Evolutionary conservation across 2,888 invertebrate species (phyloP), one percentile per base, ranked within the genome.

Genomic region (Hesperia comma): DNA sequence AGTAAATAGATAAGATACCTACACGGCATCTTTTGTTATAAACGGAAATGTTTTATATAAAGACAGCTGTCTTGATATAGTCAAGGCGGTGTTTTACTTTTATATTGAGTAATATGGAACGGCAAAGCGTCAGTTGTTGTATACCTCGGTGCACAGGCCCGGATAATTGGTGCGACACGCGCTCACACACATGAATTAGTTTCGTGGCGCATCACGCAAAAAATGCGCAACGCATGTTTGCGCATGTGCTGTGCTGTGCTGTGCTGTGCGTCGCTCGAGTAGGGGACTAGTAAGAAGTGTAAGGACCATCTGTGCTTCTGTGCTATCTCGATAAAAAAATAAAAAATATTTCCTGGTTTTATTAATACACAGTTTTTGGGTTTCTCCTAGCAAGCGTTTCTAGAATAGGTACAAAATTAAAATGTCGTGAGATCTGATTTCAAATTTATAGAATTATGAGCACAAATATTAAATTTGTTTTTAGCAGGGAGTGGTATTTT

Each of bases 31-130:
- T 26, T 46, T 46, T 46, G 6, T 46, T 15, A 1, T 15, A 17
- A 7, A 46, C 43, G 43, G 43, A 46, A 46, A 46, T 15, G 43
- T 46, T 46, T 46, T 15, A 5, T 17, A 46, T 17, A 15, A 14
- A 41, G 43, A 46, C 43, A 46, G 43, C 43, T 46, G 43, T 46
- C 43, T 46, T 17, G 43, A 46, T 46, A 46, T 17, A n/a, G 17
- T 46, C 15, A 46, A 46, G 15, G 4, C 15, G 17, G 17, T 17
- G 8, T 46, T 41, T 46, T 12, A 46, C 43, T 15, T 46, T 43
- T 15, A 43, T 43, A 17, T n/a, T 46, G 7, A 46, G 43, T 43
- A 15, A 43, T 15, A 43, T 43, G 17, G n/a, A 46, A 46, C 43
- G 12, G 17, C 17, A 46, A 46, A 6, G 43, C 17, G 43, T 46